Conservation (phyloP, 2,113 vertebrate species). For the Platichthys stellatus region DNA sequence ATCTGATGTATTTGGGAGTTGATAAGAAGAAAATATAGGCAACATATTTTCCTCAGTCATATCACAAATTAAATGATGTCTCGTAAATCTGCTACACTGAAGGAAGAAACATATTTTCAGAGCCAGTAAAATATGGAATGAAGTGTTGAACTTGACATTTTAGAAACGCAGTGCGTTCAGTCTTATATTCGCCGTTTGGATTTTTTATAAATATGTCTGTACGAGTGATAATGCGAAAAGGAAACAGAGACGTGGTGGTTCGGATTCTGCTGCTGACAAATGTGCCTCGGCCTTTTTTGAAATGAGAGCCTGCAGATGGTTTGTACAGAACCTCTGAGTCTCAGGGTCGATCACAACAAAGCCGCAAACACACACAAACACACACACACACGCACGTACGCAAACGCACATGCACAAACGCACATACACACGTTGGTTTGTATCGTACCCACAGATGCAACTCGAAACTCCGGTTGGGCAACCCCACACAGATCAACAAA, state of each 20-base stretch:
- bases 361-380: constrained; percentile 57
- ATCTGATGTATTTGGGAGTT: too few relatives aligned
- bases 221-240: not conserved
- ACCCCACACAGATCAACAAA: constrained; percentile 78
- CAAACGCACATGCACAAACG: constrained; percentile 29
- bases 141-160: too few relatives aligned
- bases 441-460: constrained; percentile 67
- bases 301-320: constrained; percentile 54
- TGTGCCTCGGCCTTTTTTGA: constrained; percentile 24
- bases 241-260: not conserved
- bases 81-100: too few relatives aligned
- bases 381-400: constrained; percentile 29
- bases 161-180: too few relatives aligned
- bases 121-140: too few relatives aligned
- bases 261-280: not conserved
- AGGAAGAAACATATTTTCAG: not conserved
- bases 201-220: not conserved
- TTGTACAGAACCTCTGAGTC: constrained; percentile 56
- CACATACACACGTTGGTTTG: constrained; percentile 29
- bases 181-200: too few relatives aligned
- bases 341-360: constrained; percentile 71
- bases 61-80: too few relatives aligned
- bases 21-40: too few relatives aligned
- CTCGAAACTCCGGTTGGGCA: constrained; percentile 77
- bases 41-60: too few relatives aligned